Base-by-base conservation (phyloP, 2,888 invertebrate genomes). In the Tinea pellionella region DNA sequence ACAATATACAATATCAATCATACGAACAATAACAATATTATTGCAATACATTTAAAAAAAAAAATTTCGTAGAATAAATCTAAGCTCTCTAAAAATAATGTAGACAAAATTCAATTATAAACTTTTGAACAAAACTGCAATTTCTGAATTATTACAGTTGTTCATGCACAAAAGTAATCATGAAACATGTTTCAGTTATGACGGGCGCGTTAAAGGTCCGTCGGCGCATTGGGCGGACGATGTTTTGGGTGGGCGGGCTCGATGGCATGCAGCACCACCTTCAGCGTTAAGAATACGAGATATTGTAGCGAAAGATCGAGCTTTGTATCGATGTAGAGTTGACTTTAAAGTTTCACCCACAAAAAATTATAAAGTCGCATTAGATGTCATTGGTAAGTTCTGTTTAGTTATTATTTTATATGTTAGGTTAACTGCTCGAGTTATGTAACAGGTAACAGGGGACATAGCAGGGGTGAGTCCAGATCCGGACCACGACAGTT, bases 301-400 rank as follows among this genome's bases (percentile, higher is more conserved):
- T 72, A 90, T 94, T 61, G 79, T 89, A 24, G 93, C 95, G 37
- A 83, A 88, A 15, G 95, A 95, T 74, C 92, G 92, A 59, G 94
- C 94, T 7, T 89, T 93, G 65, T 95, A 95, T 78, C 89, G 93
- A 62, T 95, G 95, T 75, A 82, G 94, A 61, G 93, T 95, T 58
- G 95, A 95, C 80, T 95, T 94, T 79, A 90, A 91, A 68, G 90
- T 92, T 65, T 93, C 94, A 7, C 94, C 94, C 0, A 94, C 95
- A 9, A 90, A 91, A 65, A 94, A 94, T 75, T 90, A 92, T 62
- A 90, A 92, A 69, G 91, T 94, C 63, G 88, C 91, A 64, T 88
- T 95, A 61, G 90, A 91, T 65, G 91, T 95, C 62, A 92, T 95
- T 66, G 92, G 95, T 95, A 61, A 78, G 80, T 24, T 24, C 24